Conservation (phyloP, 37 sponge, comb jelly and placozoan genomes). For the Agelas oroides region DNA sequence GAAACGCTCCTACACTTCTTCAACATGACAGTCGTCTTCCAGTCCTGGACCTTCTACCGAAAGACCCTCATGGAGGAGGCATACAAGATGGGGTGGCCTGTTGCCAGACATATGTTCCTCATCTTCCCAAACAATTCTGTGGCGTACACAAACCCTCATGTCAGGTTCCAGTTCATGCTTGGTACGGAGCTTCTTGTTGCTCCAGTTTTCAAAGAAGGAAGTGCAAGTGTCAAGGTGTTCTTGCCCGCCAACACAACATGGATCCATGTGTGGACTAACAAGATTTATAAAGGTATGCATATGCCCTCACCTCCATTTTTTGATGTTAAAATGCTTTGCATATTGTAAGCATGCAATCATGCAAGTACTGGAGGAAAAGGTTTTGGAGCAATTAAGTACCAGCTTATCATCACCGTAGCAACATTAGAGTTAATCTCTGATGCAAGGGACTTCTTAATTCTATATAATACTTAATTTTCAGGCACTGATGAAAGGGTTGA, state of each 20-base stretch:
- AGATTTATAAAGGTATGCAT: slow-evolving; percentile 36
- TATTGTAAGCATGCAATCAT: too few relatives aligned
- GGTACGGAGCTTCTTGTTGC: slow-evolving; percentile 81
- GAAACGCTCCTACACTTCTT: slow-evolving; percentile 79
- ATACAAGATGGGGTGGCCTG: slow-evolving; percentile 62
- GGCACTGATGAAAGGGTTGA: slow-evolving; percentile 44
- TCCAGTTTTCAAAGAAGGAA: slow-evolving; percentile 47
- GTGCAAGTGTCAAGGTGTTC: slow-evolving; percentile 40
- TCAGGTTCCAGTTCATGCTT: slow-evolving; percentile 71
- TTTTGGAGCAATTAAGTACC: too few relatives aligned
- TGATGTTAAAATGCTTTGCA: too few relatives aligned
- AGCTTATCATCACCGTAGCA: too few relatives aligned
- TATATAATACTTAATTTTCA: neutral
- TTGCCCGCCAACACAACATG: slow-evolving; percentile 55
- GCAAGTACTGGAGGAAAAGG: too few relatives aligned
- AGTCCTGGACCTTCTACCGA: slow-evolving; percentile 69
- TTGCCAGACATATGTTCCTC: slow-evolving; percentile 70
- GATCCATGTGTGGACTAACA: slow-evolving; percentile 68
- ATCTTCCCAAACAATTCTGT: slow-evolving; percentile 48
- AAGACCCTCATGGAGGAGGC: slow-evolving; percentile 57
- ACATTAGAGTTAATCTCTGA: too few relatives aligned
- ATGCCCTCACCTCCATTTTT: neutral
- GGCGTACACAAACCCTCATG: slow-evolving; percentile 14
- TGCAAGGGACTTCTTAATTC: too few relatives aligned
- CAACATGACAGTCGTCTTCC: slow-evolving; percentile 71